Evolutionary conservation across 2,888 invertebrate species (phyloP).

Genomic region (Eurytoma californica): DNA sequence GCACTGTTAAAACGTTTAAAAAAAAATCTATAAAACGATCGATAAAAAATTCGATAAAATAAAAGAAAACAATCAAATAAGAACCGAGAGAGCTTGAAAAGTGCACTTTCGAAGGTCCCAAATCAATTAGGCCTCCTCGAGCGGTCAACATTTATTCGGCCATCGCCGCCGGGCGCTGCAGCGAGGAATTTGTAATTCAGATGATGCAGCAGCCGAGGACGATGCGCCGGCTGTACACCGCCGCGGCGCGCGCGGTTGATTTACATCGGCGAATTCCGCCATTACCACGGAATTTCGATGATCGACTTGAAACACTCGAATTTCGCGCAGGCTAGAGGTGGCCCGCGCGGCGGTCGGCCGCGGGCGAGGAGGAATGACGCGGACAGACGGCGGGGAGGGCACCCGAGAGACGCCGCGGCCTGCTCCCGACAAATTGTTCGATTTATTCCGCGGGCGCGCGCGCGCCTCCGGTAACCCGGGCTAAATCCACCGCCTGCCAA

Average conservation of each 20-base stretch:
- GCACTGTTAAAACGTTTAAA: no score
- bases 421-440: no score
- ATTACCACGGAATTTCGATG: constrained; percentile 39
- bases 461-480: no score
- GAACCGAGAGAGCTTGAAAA: no score
- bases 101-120: constrained; percentile 44
- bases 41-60: not conserved
- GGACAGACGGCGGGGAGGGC: no score
- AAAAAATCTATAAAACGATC: no score
- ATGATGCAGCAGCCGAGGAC: constrained; percentile 47
- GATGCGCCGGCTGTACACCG: not conserved
- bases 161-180: no score
- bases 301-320: constrained; percentile 27
- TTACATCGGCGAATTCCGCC: constrained; percentile 52
- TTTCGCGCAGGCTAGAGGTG: not conserved
- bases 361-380: no score
- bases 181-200: constrained; percentile 60
- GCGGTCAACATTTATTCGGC: constrained; percentile 60
- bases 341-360: not conserved
- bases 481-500: no score
- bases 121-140: constrained; percentile 56
- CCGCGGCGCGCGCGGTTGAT: not conserved
- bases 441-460: no score
- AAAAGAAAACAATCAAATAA: not conserved
- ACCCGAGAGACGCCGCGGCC: no score